phyloP scores from a whole-genome alignment of 1,140 invertebrate genomes.

The Macrostomum lignano region DNA sequence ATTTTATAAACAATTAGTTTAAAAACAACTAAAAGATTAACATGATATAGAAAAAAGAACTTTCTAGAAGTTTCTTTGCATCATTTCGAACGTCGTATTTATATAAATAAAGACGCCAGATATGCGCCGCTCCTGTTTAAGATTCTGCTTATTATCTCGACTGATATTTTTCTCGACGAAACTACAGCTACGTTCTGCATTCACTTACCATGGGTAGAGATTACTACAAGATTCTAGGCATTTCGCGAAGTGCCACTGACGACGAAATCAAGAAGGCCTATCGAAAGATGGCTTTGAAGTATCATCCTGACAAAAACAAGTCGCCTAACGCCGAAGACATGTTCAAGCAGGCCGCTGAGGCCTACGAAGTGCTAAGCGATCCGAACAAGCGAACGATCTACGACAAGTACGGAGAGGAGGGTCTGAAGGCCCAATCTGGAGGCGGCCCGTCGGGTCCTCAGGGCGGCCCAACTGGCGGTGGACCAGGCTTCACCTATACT shows the following conservation, averaged over 20 bases:
- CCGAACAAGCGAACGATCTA: constrained; percentile 74
- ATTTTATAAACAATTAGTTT: too few species aligned
- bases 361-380: constrained; percentile 79
- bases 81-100: too few species aligned
- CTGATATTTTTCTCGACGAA: too few species aligned
- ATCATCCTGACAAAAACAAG: constrained; percentile 97
- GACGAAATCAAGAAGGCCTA: constrained; percentile 74
- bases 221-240: constrained; percentile 73
- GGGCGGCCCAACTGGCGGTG: constrained; percentile 17
- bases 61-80: too few species aligned
- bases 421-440: constrained; percentile 50
- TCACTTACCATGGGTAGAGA: constrained; percentile 60
- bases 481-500: constrained; percentile 39
- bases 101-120: too few species aligned
- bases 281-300: constrained; percentile 77
- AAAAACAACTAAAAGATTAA: too few species aligned
- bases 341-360: constrained; percentile 91
- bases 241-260: constrained; percentile 52
- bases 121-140: too few species aligned
- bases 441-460: constrained; percentile 15
- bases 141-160: too few species aligned
- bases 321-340: constrained; percentile 66
- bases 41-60: too few species aligned
- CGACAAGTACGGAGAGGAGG: constrained; percentile 82
- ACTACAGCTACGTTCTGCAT: too few species aligned